Percentiles rank a stretch among this genome's conserved stretches.
Evolutionary conservation across 2,888 invertebrate genomes (phyloP).

Genomic region (Odiellus spinosus): DNA sequence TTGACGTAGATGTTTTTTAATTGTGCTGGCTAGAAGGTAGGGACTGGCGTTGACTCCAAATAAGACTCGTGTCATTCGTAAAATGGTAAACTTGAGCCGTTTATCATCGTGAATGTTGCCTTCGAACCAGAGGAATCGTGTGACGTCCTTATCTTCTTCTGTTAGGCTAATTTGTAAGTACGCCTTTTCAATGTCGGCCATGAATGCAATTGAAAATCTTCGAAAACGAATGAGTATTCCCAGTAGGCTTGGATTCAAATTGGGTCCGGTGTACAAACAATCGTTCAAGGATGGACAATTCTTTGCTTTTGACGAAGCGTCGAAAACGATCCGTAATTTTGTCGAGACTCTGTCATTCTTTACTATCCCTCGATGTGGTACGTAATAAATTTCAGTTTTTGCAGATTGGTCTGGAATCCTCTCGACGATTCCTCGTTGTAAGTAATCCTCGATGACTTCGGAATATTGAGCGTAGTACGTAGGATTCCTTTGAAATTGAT

Average conservation of each 20-base stretch:
- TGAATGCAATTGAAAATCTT: slow-evolving; percentile 12
- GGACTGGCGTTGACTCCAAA: slow-evolving; percentile 2
- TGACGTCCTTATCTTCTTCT: slow-evolving; percentile 4
- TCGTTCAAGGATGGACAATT: slow-evolving; percentile 6
- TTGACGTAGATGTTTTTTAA: slow-evolving; percentile 2
- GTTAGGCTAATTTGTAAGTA: slow-evolving; percentile 6
- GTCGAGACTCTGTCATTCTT: slow-evolving; percentile 10
- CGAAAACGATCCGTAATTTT: slow-evolving; percentile 4
- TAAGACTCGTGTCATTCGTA: neutral
- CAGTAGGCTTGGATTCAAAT: slow-evolving; percentile 3
- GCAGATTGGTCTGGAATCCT: no score
- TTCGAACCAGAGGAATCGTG: slow-evolving; percentile 7
- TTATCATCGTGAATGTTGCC: neutral
- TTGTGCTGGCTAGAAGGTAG: neutral
- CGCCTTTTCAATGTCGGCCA: slow-evolving; percentile 9
- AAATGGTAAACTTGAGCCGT: no score
- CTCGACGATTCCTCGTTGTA: no score
- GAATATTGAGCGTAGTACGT: no score
- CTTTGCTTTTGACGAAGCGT: slow-evolving; percentile 6
- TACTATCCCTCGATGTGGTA: slow-evolving; percentile 16
- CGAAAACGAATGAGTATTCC: slow-evolving; percentile 3
- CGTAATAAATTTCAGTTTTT: neutral
- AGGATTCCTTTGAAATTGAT: no score
- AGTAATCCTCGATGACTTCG: no score
- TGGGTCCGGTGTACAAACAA: slow-evolving; percentile 4